Base-by-base conservation (phyloP, 2,888 invertebrate species). In the Diogma glabrata region DNA sequence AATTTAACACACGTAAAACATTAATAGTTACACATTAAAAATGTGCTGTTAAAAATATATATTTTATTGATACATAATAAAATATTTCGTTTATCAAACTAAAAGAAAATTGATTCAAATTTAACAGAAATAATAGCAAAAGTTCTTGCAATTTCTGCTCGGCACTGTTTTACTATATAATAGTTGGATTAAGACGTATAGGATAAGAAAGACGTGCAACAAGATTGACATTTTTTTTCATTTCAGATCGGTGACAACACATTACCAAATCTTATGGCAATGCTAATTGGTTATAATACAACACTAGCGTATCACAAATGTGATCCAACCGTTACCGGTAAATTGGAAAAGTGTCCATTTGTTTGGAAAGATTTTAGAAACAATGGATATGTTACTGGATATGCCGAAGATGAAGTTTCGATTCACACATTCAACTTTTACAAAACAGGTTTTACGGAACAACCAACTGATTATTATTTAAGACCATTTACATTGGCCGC, bases 241-340 rank as follows among this genome's bases (percentile, higher is more conserved):
- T n/a, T 14, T 33, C 16, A 10, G 64, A 78, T 87, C 54, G 89
- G 81, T 7, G 92, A 92, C 62, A 93, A 93, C 61, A 93, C 92
- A 0, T 89, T 87, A 62, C 90, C 93, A 0, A 95, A 94, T 67
- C 68, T 94, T 48, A 84, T 91, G 77, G 88, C 91, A 0, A 74
- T 86, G 43, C 71, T 87, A 12, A 81, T 85, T 0, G 93, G 92
- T 2, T 73, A 76, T 55, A 77, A 71, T 54, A 64, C 69, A 26
- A 58, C 64, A 1, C 60, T 72, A 14, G 70, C 79, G 12, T 71
- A 76, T 47, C 59, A 65, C 2, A 64, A 72, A 46, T 76, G 77
- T 57, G 66, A 72, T 23, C 76, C 77, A n/a, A 68, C 67, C 7
- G 62, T 63, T 20, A 60, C 69, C 48, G 75, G 75, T 63, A 76